Percentiles rank a stretch among this genome's conserved stretches.
Evolutionary conservation across 2,797 vertebrate species (phyloP).

Genomic region (Pteropus rufus): DNA sequence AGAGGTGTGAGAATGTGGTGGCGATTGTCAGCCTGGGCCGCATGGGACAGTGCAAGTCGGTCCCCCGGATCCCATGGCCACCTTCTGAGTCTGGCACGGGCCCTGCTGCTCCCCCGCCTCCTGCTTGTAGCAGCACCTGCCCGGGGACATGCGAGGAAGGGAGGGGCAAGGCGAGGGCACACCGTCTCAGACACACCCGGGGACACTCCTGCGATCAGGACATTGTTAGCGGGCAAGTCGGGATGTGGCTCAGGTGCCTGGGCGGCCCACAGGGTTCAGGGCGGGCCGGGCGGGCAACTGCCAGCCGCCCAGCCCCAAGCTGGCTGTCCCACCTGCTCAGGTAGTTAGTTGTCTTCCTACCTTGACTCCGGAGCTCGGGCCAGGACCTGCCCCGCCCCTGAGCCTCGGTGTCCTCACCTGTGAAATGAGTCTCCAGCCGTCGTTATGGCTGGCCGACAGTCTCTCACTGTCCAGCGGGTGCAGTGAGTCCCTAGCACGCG

Average conservation of each 20-base stretch:
- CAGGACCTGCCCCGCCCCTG: not conserved
- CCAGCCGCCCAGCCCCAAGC: not conserved
- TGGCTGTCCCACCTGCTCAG: not conserved
- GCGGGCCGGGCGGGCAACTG: not conserved
- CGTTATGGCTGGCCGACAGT: no score
- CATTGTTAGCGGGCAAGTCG: not conserved
- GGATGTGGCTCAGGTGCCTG: not conserved
- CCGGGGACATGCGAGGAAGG: not conserved
- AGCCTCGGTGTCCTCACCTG: not conserved
- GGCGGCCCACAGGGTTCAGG: accelerated
- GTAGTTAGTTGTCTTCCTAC: not conserved
- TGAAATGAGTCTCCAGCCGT: not conserved
- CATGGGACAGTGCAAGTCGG: not conserved
- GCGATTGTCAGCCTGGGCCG: not conserved
- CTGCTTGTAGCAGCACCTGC: not conserved
- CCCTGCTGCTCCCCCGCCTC: not conserved
- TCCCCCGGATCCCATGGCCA: not conserved
- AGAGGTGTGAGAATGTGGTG: not conserved
- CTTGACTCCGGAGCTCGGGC: no score
- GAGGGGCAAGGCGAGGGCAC: not conserved
- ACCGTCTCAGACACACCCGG: not conserved
- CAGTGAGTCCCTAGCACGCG: accelerated
- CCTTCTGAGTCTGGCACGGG: not conserved
- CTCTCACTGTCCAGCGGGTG: accelerated
- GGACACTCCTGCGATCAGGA: not conserved